These are phyloP conservation scores for Spheniscus humboldti DNA, from an alignment of 2,797 vertebrate species.

Conservation along the genomic window DNA sequence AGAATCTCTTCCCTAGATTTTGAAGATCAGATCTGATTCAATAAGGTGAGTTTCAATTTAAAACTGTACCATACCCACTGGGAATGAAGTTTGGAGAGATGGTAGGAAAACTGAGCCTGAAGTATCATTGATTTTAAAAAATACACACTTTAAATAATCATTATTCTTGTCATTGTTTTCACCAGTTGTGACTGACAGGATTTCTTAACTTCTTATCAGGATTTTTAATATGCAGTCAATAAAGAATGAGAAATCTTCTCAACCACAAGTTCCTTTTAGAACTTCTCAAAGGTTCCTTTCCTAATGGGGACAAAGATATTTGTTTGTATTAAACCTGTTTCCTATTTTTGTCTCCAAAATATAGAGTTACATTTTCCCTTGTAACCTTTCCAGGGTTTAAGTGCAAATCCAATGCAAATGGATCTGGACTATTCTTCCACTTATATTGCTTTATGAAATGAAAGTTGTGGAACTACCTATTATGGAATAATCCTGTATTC, in stretches of 20 bases:
- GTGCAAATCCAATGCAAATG: background rate
- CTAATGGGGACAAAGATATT: background rate
- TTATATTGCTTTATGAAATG: background rate
- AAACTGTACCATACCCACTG: background rate
- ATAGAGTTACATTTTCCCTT: background rate
- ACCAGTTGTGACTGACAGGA: background rate
- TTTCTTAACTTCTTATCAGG: background rate
- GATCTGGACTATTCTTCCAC: background rate
- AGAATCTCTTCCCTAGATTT: background rate
- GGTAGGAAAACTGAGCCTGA: background rate
- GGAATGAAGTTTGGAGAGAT: background rate
- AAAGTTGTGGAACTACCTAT: background rate
- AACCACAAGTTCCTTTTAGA: background rate
- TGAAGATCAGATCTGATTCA: slow-evolving; percentile 2
- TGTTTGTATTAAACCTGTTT: background rate
- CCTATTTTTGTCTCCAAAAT: background rate
- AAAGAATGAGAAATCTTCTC: background rate
- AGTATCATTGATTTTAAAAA: background rate
- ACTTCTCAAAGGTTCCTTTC: background rate
- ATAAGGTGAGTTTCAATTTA: slow-evolving; percentile 37
- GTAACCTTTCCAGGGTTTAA: background rate
- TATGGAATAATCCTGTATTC: background rate
- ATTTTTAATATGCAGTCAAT: background rate
- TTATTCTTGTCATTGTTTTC: background rate
- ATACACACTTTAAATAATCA: background rate